Evolutionary conservation across 2,113 vertebrate species (phyloP).

Genomic region (Tor tambroides): DNA sequence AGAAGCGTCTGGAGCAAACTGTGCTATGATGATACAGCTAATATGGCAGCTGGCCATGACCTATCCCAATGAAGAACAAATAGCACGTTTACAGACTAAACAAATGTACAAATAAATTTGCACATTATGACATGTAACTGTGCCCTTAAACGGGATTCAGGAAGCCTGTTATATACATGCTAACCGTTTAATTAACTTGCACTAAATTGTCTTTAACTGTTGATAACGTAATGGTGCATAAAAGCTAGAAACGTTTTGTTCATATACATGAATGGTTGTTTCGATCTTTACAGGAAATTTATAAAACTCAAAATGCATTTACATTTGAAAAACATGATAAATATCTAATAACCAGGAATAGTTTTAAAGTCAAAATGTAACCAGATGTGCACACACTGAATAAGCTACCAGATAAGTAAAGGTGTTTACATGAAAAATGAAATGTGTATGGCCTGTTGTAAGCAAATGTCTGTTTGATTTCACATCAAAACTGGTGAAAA

Average conservation of each 20-base stretch:
- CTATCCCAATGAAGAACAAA: conserved; percentile 12
- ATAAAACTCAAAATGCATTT: neutral
- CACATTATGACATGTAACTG: neutral
- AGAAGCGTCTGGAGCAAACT: neutral
- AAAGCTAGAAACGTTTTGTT: neutral
- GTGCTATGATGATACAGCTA: neutral
- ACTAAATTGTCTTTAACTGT: neutral
- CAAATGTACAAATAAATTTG: neutral
- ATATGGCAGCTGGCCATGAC: conserved; percentile 30
- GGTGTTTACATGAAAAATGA: neutral
- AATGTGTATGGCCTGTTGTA: neutral
- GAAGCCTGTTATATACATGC: neutral
- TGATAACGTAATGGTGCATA: neutral
- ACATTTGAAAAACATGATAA: neutral
- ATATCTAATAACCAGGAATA: neutral
- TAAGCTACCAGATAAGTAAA: neutral
- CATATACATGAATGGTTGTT: neutral
- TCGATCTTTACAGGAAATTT: neutral
- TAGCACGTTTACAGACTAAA: neutral
- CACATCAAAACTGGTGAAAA: neutral
- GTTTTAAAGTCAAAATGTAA: neutral
- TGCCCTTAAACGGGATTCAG: neutral
- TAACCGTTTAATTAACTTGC: neutral
- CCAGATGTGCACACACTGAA: neutral
- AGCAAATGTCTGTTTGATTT: neutral